phyloP scores from a whole-genome alignment of 2,888 invertebrate genomes.

The Eustalomyia histrio region DNA sequence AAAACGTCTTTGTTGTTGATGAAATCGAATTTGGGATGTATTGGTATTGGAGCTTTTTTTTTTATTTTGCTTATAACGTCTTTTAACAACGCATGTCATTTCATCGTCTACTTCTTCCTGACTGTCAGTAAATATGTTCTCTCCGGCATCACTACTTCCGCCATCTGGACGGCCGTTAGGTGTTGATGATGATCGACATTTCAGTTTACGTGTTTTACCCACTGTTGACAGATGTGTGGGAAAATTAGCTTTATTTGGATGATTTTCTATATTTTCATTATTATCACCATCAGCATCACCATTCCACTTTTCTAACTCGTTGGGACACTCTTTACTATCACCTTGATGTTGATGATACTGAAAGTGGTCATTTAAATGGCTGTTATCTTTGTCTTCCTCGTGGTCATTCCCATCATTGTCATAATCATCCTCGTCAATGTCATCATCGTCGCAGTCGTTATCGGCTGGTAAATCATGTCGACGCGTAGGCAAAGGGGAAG shows the following conservation, averaged over 20 bases:
- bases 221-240: slow-evolving; percentile 28
- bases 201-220: slow-evolving; percentile 30
- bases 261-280: slow-evolving; percentile 56
- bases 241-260: slow-evolving; percentile 56
- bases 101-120: slow-evolving; percentile 71
- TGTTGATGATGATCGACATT: slow-evolving; percentile 36
- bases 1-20: slow-evolving; percentile 74
- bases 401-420: slow-evolving; percentile 69
- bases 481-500: slow-evolving; percentile 82
- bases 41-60: slow-evolving; percentile 71
- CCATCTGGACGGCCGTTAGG: slow-evolving; percentile 21
- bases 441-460: slow-evolving; percentile 71
- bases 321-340: slow-evolving; percentile 68
- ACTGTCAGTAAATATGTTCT: slow-evolving; percentile 68
- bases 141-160: slow-evolving; percentile 53
- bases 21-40: slow-evolving; percentile 66
- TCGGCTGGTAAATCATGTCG: slow-evolving; percentile 60
- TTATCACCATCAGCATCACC: slow-evolving; percentile 63
- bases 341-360: slow-evolving; percentile 19
- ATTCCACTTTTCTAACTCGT: slow-evolving; percentile 72
- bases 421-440: slow-evolving; percentile 72
- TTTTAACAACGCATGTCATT: slow-evolving; percentile 71
- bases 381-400: slow-evolving; percentile 63
- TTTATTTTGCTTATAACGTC: slow-evolving; percentile 75
- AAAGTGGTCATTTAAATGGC: slow-evolving; percentile 43